These are phyloP conservation scores for Diplodus sargus DNA, from an alignment of 2,797 vertebrate genomes.

Conservation along the genomic window DNA sequence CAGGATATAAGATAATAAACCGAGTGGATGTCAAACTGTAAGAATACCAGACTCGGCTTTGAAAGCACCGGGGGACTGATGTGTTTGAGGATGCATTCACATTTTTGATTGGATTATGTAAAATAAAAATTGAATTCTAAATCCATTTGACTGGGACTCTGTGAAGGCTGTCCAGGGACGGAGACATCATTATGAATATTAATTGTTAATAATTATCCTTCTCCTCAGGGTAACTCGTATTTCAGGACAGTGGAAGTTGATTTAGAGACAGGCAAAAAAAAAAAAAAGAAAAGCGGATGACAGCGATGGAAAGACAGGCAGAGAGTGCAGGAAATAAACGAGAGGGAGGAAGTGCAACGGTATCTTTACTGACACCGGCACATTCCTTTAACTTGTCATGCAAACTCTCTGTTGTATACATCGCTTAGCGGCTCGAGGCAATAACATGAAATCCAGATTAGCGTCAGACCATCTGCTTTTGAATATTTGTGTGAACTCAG, in stretches of 20 bases:
- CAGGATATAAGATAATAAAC: conserved; percentile 42
- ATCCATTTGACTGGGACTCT: conserved; percentile 82
- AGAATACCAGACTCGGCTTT: conserved; percentile 59
- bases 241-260: conserved; percentile 76
- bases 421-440: conserved; percentile 65
- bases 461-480: conserved; percentile 81
- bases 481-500: conserved; percentile 75
- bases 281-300: conserved; percentile 11
- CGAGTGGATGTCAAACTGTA: conserved; percentile 55
- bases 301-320: conserved; percentile 21
- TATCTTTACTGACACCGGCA: conserved; percentile 59
- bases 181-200: conserved; percentile 86
- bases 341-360: conserved; percentile 33
- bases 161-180: conserved; percentile 81
- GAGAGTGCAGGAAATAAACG: conserved; percentile 22
- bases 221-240: conserved; percentile 81
- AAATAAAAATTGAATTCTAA: conserved; percentile 85
- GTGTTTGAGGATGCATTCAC: conserved; percentile 76
- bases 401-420: conserved; percentile 71
- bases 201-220: conserved; percentile 87
- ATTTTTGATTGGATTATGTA: conserved; percentile 84
- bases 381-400: conserved; percentile 70
- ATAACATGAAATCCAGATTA: conserved; percentile 82
- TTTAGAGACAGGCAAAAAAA: conserved; percentile 46
- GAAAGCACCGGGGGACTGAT: conserved; percentile 60